A percentile compares a stretch with the other conserved stretches of the same genome.
Conservation (phyloP, 2,797 vertebrate genomes). For the Hoplostethus atlanticus region DNA sequence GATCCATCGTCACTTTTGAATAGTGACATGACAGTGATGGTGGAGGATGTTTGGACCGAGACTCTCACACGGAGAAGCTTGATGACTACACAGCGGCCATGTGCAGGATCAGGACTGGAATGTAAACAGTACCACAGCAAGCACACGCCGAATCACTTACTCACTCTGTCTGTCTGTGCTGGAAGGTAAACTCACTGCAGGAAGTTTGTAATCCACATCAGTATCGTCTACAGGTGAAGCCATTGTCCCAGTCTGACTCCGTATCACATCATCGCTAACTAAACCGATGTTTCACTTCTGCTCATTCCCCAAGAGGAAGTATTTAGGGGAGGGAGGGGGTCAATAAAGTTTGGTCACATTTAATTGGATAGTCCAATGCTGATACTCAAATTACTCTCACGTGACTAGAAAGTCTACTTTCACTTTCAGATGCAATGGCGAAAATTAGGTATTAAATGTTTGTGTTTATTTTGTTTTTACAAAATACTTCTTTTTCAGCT, state of each 20-base stretch:
- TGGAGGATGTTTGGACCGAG: conserved; percentile 3
- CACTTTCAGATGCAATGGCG: too few species aligned
- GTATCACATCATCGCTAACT: conserved; percentile 12
- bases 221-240: conserved; percentile 25
- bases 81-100: conserved; percentile 2
- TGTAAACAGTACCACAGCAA: conserved; percentile 30
- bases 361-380: too few species aligned
- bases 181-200: conserved; percentile 31
- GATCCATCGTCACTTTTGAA: conserved; percentile 32
- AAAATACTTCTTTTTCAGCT: too few species aligned
- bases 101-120: conserved; percentile 8
- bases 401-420: too few species aligned
- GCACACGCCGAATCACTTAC: conserved; percentile 41
- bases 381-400: too few species aligned
- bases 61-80: neutral
- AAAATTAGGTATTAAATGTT: too few species aligned
- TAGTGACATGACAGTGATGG: conserved; percentile 7
- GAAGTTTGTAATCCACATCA: conserved; percentile 3
- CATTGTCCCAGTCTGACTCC: conserved; percentile 4
- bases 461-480: too few species aligned
- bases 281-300: conserved; percentile 28
- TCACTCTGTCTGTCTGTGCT: conserved; percentile 25
- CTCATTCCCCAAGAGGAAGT: neutral
- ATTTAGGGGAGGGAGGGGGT: too few species aligned
- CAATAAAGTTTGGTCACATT: too few species aligned